Base-by-base conservation (phyloP, 2,113 vertebrate species). In the Coturnix japonica region DNA sequence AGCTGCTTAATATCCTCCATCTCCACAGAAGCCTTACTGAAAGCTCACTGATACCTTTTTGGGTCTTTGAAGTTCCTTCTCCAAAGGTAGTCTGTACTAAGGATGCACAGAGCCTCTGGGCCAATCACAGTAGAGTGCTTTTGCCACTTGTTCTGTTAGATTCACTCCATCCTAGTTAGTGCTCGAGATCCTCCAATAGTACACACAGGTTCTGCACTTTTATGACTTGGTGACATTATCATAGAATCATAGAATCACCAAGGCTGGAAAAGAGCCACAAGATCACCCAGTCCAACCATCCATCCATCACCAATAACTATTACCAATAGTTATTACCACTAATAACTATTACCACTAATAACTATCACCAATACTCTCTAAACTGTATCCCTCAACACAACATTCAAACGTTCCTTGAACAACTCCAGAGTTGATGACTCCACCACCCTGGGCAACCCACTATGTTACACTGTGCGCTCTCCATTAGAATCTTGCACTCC, bases 11-110 rank as follows among this genome's bases (percentile, higher is more conserved):
- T 30, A 3, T 63, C 16, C 53, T 66, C 63, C 23, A 5, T 5
- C 43, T 30, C 37, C 31, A 28, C 37, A 44, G 1, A 19, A 22
- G 22, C 5, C 41, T 43, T 13, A 17, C 26, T 37, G 53, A 33
- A 53, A 7, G 17, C 41, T 9, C 9, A 59, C 11, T 14, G 3
- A 0, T 33, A 51, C 1, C 2, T 4, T 59, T 77, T 59, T 28
- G 37, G 17, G 57, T 25, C 25, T 37, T 64, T 16, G 17, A 7
- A 41, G 4, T 20, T 53, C 16, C 20, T 43, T 71, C 0, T 35
- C 57, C 54, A 51, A 10, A 67, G 23, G 20, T 20, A 17, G 16
- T 39, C 20, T 11, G 15, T 59, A 30, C 7, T 31, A 59, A 90
- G 21, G 37, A 30, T 21, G 18, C 18, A 70, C 39, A 30, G 13